phyloP scores from a whole-genome alignment of 2,797 vertebrate genomes.

The Morus bassanus region DNA sequence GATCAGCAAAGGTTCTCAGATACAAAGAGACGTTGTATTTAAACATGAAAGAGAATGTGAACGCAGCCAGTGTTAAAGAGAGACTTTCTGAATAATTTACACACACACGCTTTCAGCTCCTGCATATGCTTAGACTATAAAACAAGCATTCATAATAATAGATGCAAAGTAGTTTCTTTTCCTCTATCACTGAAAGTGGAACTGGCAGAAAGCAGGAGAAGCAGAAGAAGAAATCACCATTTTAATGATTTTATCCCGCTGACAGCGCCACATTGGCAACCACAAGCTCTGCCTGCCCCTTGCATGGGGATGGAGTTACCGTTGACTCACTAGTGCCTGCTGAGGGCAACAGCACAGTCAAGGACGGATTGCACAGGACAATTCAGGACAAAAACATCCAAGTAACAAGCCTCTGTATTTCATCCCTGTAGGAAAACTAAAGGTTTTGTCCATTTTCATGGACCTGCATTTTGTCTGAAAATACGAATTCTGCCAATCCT shows the following conservation, averaged over 20 bases:
- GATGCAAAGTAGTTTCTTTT: background rate
- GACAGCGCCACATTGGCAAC: background rate
- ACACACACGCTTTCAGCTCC: background rate
- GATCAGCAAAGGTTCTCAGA: constrained; percentile 3
- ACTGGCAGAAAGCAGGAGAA: background rate
- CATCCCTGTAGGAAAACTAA: background rate
- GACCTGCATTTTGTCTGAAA: background rate
- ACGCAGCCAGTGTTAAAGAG: background rate
- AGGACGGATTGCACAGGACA: background rate
- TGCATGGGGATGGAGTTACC: background rate
- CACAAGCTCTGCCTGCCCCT: background rate
- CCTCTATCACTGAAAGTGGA: background rate
- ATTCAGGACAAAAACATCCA: background rate
- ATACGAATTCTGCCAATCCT: background rate
- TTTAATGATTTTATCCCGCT: background rate
- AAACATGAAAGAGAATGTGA: background rate
- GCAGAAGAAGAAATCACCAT: background rate
- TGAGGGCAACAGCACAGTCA: background rate
- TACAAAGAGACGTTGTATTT: constrained; percentile 10
- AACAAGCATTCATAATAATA: constrained; percentile 11
- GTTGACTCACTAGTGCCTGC: background rate
- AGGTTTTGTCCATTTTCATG: background rate
- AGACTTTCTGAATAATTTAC: constrained; percentile 59
- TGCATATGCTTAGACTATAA: constrained; percentile 15
- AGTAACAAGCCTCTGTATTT: background rate